These are phyloP conservation scores for Chlorospingus semifuscus DNA, from an alignment of 2,797 vertebrate genomes.

Conservation along the genomic window DNA sequence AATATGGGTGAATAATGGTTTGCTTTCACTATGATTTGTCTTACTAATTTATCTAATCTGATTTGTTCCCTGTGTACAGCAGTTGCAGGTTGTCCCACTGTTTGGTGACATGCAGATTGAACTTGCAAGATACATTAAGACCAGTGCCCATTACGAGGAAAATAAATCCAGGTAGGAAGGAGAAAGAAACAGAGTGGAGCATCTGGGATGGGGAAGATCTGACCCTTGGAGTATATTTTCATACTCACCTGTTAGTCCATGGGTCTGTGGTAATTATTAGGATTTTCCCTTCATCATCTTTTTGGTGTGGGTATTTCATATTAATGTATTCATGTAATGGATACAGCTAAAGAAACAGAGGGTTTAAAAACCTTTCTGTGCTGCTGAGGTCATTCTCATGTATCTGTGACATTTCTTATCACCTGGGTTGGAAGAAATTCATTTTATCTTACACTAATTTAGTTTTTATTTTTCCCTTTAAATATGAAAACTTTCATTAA, in stretches of 20 bases:
- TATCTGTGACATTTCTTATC: neutral
- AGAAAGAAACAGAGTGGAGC: neutral
- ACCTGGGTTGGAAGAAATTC: neutral
- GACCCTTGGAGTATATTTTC: neutral
- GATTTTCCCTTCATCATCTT: neutral
- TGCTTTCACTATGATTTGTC: neutral
- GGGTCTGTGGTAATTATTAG: neutral
- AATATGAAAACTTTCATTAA: constrained; percentile 48
- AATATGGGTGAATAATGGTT: neutral
- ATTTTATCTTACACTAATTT: constrained; percentile 32
- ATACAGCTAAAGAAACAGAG: neutral
- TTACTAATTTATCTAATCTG: neutral
- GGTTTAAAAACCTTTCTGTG: neutral
- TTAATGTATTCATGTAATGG: neutral
- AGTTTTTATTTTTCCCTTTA: constrained; percentile 21
- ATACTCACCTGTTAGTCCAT: neutral
- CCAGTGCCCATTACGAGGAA: constrained; percentile 97
- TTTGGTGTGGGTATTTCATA: neutral
- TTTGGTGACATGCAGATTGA: constrained; percentile 99
- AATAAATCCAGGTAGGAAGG: constrained; percentile 92
- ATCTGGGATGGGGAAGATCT: neutral
- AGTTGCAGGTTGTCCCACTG: constrained; percentile 95
- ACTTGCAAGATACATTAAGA: constrained; percentile 96
- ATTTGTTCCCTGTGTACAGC: constrained; percentile 74
- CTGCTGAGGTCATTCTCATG: neutral